Conservation (phyloP, 2,888 invertebrate genomes). For the Heliconius ismenius region DNA sequence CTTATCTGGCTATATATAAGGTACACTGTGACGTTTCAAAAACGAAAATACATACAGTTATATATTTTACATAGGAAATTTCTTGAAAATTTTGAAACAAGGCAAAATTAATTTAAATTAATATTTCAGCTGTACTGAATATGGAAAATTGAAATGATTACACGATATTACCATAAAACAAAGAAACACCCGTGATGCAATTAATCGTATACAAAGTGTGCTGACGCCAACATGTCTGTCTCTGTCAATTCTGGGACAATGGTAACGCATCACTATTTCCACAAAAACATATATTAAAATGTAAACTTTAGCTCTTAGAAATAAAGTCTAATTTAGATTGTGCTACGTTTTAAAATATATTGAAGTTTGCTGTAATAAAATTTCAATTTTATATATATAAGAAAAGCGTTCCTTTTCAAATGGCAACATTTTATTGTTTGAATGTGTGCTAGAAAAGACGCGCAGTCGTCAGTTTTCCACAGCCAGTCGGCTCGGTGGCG, state of each 20-base stretch:
- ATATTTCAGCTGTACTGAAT: background rate
- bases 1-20: too few species aligned
- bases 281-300: constrained; percentile 37
- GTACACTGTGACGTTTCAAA: too few species aligned
- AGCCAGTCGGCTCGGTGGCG: constrained; percentile 71
- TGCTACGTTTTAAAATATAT: constrained; percentile 40
- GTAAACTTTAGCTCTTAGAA: constrained; percentile 41
- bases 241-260: constrained; percentile 68
- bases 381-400: constrained; percentile 46
- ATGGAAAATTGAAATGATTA: constrained; percentile 10
- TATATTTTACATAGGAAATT: too few species aligned
- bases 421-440: constrained; percentile 43
- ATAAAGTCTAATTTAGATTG: constrained; percentile 39
- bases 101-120: background rate
- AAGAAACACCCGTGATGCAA: constrained; percentile 28
- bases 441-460: constrained; percentile 54
- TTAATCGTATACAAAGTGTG: constrained; percentile 51
- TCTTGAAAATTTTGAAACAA: background rate
- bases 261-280: constrained; percentile 43
- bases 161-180: constrained; percentile 18
- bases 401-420: constrained; percentile 48
- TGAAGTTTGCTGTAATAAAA: constrained; percentile 43
- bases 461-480: constrained; percentile 65
- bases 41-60: too few species aligned
- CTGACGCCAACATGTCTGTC: constrained; percentile 67